phyloP scores from a whole-genome alignment of 2,888 invertebrate species.

The Dryobotodes eremita region DNA sequence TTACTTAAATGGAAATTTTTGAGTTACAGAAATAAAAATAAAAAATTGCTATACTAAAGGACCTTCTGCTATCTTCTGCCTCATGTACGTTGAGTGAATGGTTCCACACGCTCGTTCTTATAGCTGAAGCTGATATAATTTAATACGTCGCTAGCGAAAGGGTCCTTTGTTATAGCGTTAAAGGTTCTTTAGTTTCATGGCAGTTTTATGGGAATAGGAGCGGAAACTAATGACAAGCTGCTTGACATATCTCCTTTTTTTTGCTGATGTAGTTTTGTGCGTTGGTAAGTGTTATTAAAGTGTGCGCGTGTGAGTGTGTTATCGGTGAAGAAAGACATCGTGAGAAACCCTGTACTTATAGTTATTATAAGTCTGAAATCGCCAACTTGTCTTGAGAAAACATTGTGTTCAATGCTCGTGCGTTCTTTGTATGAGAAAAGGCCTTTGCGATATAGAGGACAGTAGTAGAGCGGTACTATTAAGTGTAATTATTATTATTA shows the following conservation, averaged over 20 bases:
- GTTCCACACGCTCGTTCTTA: slow-evolving; percentile 38
- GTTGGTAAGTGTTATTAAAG: slow-evolving; percentile 9
- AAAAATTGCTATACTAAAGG: background rate
- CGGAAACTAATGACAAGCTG: slow-evolving; percentile 52
- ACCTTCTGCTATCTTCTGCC: slow-evolving; percentile 17
- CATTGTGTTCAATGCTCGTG: background rate
- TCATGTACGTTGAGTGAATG: slow-evolving; percentile 11
- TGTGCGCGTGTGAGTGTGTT: background rate
- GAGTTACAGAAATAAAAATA: too few species aligned
- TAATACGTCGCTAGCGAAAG: slow-evolving; percentile 54
- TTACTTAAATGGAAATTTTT: too few species aligned
- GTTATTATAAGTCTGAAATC: background rate
- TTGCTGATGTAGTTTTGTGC: slow-evolving; percentile 33
- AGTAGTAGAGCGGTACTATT: background rate
- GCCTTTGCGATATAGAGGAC: background rate
- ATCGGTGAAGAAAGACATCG: background rate
- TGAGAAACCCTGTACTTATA: background rate
- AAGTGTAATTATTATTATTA: too few species aligned
- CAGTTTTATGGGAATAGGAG: slow-evolving; percentile 54
- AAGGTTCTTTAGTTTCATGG: slow-evolving; percentile 64
- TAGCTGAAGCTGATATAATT: slow-evolving; percentile 58
- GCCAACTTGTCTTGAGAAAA: background rate
- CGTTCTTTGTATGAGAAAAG: background rate
- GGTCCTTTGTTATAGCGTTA: slow-evolving; percentile 59
- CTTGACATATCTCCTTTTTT: slow-evolving; percentile 36